These are phyloP conservation scores for Aurelia coerulea DNA, from an alignment of 30 jellyfish, hydroid and myxozoan species.

Conservation along the genomic window DNA sequence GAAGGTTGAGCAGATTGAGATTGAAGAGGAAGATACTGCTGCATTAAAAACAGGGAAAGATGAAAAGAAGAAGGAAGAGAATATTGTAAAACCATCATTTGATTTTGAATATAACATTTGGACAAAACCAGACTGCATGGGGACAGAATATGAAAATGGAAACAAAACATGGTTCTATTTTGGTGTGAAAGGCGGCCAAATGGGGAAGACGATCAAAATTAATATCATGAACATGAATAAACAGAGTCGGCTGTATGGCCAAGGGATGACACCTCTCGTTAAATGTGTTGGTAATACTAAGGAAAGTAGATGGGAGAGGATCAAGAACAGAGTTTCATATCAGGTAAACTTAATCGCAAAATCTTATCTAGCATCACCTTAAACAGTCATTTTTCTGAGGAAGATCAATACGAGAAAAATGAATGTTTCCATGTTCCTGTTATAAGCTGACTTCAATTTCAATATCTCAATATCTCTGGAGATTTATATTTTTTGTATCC, in stretches of 20 bases:
- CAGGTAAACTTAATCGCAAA: constrained; percentile 28
- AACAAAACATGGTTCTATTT: constrained; percentile 94
- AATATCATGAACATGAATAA: constrained; percentile 85
- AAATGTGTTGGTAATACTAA: constrained; percentile 26
- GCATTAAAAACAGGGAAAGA: too few relatives aligned
- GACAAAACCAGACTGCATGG: constrained; percentile 98
- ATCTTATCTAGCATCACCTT: not conserved
- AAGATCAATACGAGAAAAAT: not conserved
- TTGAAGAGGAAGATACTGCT: not conserved
- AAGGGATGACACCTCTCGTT: constrained; percentile 93
- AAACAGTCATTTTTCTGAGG: not conserved
- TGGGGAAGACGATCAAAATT: constrained; percentile 59
- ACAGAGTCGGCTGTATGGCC: constrained; percentile 77
- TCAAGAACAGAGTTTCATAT: constrained; percentile 64
- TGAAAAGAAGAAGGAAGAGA: not conserved
- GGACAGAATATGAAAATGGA: constrained; percentile 80
- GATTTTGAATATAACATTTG: constrained; percentile 82
- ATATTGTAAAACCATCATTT: not conserved
- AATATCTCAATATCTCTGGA: too few relatives aligned
- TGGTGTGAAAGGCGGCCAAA: constrained; percentile 77
- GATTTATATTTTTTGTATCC: too few relatives aligned
- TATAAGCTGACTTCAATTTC: too few relatives aligned
- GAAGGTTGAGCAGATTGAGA: constrained; percentile 63
- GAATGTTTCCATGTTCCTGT: too few relatives aligned
- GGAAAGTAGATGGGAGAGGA: constrained; percentile 72